A percentile compares a stretch with the other conserved stretches of the same genome.
phyloP scores from a whole-genome alignment of 2,888 invertebrate genomes.

The Hyalella azteca region DNA sequence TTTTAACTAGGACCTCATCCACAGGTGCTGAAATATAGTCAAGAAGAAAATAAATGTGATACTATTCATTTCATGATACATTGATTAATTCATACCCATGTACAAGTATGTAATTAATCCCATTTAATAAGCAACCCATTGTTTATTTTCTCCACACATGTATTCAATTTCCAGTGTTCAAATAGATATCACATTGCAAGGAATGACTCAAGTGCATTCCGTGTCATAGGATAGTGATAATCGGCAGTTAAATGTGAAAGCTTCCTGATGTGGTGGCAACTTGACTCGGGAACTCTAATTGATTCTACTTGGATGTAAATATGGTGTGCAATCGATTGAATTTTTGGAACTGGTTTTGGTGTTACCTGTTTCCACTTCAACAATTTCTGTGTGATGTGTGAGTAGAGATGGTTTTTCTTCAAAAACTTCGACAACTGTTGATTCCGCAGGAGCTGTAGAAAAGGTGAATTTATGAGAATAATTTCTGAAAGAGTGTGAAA shows the following conservation, averaged over 20 bases:
- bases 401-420: neutral
- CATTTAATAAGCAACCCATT: too few relatives aligned
- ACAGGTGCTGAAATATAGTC: neutral
- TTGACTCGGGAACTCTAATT: too few relatives aligned
- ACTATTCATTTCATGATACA: too few relatives aligned
- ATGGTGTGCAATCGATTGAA: too few relatives aligned
- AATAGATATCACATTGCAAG: neutral
- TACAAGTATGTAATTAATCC: neutral
- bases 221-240: neutral
- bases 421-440: neutral
- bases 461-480: too few relatives aligned
- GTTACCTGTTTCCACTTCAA: conserved; percentile 11
- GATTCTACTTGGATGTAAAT: too few relatives aligned
- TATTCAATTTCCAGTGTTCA: too few relatives aligned
- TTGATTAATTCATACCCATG: too few relatives aligned
- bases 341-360: neutral
- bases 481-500: too few relatives aligned
- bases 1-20: neutral
- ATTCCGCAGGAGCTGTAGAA: neutral
- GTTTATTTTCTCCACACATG: too few relatives aligned
- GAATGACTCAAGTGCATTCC: neutral
- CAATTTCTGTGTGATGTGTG: neutral
- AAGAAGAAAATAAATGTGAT: too few relatives aligned
- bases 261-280: too few relatives aligned
- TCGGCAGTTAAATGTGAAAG: neutral